These are phyloP conservation scores for Drosophila insularis DNA, from an alignment of 1,140 invertebrate genomes.

Conservation along the genomic window DNA sequence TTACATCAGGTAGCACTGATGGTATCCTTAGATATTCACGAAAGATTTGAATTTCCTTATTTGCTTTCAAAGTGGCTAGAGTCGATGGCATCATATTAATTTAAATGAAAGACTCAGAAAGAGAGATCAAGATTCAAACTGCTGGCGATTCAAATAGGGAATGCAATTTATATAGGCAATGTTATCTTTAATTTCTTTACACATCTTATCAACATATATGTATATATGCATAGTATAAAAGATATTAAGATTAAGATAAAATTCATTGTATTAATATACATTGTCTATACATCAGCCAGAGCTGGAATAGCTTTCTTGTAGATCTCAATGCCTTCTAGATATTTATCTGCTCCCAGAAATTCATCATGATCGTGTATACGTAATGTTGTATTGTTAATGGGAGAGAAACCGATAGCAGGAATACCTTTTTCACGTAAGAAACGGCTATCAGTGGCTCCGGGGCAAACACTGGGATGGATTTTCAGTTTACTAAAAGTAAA, in stretches of 20 bases:
- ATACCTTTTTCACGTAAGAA: slow-evolving; percentile 89
- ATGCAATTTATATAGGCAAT: not conserved
- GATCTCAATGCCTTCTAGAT: slow-evolving; percentile 88
- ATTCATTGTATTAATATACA: not conserved
- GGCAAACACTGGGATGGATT: slow-evolving; percentile 88
- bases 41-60: slow-evolving; percentile 89
- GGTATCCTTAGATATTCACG: slow-evolving; percentile 91
- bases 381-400: slow-evolving; percentile 89
- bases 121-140: not conserved
- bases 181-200: not conserved
- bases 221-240: not conserved
- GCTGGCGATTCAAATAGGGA: not conserved
- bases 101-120: not conserved
- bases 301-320: slow-evolving; percentile 86
- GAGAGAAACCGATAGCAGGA: slow-evolving; percentile 91
- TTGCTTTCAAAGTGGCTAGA: slow-evolving; percentile 81
- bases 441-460: slow-evolving; percentile 91
- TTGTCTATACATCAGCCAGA: slow-evolving; percentile 83
- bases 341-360: slow-evolving; percentile 87
- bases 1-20: slow-evolving; percentile 90
- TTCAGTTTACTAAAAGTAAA: slow-evolving; percentile 82
- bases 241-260: not conserved
- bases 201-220: not conserved
- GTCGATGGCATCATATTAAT: not conserved
- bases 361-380: slow-evolving; percentile 92